Conservation (phyloP, 2,888 invertebrate species). For the Lasioglossum leucozonium region DNA sequence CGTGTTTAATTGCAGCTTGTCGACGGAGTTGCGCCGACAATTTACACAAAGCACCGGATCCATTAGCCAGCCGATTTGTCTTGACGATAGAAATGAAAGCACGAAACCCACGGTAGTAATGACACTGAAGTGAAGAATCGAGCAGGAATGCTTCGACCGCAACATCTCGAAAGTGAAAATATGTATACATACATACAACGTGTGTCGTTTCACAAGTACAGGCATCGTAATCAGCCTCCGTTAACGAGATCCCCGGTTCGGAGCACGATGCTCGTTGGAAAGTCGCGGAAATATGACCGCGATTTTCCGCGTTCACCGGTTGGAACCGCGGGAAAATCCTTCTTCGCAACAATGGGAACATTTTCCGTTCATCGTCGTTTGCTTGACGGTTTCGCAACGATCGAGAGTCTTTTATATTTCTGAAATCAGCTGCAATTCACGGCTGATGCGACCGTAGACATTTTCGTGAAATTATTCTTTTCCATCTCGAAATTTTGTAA, state of each 20-base stretch:
- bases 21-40: background rate
- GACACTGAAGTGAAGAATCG: background rate
- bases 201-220: background rate
- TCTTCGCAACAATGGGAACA: background rate
- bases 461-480: too few species aligned
- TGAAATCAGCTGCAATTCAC: too few species aligned
- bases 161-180: conserved; percentile 1
- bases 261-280: conserved; percentile 14
- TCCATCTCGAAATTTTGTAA: too few species aligned
- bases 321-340: conserved; percentile 7
- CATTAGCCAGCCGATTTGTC: background rate
- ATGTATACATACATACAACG: background rate
- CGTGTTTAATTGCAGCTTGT: background rate
- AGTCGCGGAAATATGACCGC: conserved; percentile 28
- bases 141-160: background rate
- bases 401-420: too few species aligned
- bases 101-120: background rate
- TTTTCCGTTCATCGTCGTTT: background rate
- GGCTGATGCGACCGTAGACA: too few species aligned
- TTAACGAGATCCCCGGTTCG: background rate
- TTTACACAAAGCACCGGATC: background rate
- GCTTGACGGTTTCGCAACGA: background rate
- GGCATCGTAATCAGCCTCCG: background rate
- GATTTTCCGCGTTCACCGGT: conserved; percentile 8
- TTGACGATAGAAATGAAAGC: background rate